Base-by-base conservation (phyloP, 2,797 vertebrate species). In the Silurus aristotelis region DNA sequence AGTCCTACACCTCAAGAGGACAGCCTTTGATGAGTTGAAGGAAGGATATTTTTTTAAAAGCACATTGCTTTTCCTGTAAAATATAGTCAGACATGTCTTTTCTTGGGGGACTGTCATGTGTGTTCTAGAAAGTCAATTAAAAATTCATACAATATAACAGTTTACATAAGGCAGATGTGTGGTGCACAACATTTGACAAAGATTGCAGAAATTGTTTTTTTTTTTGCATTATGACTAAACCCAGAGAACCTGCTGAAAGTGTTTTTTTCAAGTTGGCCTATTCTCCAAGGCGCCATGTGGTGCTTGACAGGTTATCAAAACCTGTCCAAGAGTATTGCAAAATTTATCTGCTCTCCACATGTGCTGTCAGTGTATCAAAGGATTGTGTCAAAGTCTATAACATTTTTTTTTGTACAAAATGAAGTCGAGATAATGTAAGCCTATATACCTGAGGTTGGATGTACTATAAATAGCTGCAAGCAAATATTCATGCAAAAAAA, bases 241-340 rank as follows among this genome's bases (percentile, higher is more conserved):
- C 84, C 80, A 81, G 58, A 87, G 60, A 86, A 56, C 77, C 82
- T 83, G 81, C 84, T 85, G 76, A 87, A 89, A 89, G 80, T 10
- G 48, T 71, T 85, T 87, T 87, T 87, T 89, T 66, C 87, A 86
- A 63, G 71, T 85, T 19, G 83, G 83, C 76, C 88, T 76, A 82
- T 89, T 86, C 73, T 88, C 84, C 75, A 73, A 84, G 60, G 87
- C 80, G 2, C 71, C 76, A 78, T 83, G 86, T 73, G 77, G 80
- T 63, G 46, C 66, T 79, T 89, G 90, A 92, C 89, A 89, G 86
- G 84, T 89, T 89, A 90, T 91, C 86, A 88, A 89, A 90, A 90
- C 84, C 86, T 90, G 88, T 89, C 86, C 68, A 64, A 89, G 61
- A 90, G 86, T 83, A 87, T 83, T 84, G 84, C 84, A 90, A 66